A percentile compares a stretch with the other conserved stretches of the same genome.
Conservation (phyloP, 2,888 invertebrate genomes). For the Agriopis leucophaearia region DNA sequence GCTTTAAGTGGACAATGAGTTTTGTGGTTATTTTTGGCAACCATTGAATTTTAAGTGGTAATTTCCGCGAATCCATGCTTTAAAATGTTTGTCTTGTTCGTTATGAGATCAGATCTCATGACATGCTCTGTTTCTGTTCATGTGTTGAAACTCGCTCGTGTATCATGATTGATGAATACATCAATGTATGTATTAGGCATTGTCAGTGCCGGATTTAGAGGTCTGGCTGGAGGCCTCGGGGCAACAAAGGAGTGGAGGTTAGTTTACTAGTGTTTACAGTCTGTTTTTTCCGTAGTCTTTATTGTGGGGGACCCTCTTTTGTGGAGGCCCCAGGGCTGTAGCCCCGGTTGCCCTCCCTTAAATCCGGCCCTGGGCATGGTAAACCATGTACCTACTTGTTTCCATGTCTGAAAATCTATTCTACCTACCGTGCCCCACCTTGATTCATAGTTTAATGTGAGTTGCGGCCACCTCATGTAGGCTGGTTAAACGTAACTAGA, state of each 20-base stretch:
- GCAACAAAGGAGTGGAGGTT: too few relatives aligned
- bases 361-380: too few relatives aligned
- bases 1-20: constrained; percentile 7
- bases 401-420: constrained; percentile 27
- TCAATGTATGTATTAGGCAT: not conserved
- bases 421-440: constrained; percentile 7
- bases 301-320: too few relatives aligned
- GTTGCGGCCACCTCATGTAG: constrained; percentile 6
- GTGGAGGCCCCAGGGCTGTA: too few relatives aligned
- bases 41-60: not conserved
- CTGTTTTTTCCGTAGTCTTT: too few relatives aligned
- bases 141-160: not conserved
- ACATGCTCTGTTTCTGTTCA: not conserved
- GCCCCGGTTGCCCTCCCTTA: too few relatives aligned
- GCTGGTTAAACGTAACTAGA: not conserved
- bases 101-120: not conserved
- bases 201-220: not conserved
- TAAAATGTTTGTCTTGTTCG: not conserved
- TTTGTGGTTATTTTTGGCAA: constrained; percentile 1
- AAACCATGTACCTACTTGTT: constrained; percentile 6
- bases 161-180: not conserved
- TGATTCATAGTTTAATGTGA: constrained; percentile 6
- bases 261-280: too few relatives aligned
- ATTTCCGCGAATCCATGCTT: not conserved
- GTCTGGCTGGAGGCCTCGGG: too few relatives aligned